Evolutionary conservation across 2,888 invertebrate genomes (phyloP).

Genomic region (Dromius quadrimaculatus): DNA sequence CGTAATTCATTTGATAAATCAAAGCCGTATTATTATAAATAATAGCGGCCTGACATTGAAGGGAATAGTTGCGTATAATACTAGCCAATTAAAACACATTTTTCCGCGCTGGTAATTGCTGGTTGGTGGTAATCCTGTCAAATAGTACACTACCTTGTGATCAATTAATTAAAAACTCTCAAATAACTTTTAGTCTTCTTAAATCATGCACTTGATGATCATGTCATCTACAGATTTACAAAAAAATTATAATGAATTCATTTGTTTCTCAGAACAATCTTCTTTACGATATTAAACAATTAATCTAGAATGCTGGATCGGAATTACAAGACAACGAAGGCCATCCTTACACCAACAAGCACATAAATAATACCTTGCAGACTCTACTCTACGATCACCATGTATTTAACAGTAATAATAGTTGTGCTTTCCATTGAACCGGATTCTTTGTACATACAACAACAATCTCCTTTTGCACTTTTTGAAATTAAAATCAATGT

Average conservation of each 20-base stretch:
- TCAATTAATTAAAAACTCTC: constrained; percentile 41
- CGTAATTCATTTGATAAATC: constrained; percentile 44
- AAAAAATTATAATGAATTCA: constrained; percentile 24
- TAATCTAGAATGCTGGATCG: constrained; percentile 22
- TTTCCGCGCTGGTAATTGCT: constrained; percentile 23
- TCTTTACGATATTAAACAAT: constrained; percentile 24
- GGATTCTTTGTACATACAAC: constrained; percentile 10
- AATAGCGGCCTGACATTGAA: constrained; percentile 38
- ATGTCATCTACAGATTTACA: constrained; percentile 1
- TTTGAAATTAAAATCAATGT: too few species aligned
- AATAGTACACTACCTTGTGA: constrained; percentile 15
- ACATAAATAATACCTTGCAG: constrained; percentile 19
- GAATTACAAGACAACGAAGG: constrained; percentile 21
- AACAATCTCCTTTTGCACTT: too few species aligned
- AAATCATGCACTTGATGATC: background rate
- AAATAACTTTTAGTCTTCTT: background rate
- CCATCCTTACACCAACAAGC: constrained; percentile 27
- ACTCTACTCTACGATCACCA: constrained; percentile 2
- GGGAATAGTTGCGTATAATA: constrained; percentile 23
- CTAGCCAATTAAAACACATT: constrained; percentile 36
- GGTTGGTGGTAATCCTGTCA: constrained; percentile 33
- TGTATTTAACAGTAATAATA: constrained; percentile 14
- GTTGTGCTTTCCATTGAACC: constrained; percentile 15
- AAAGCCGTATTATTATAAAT: constrained; percentile 40
- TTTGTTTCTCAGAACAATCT: constrained; percentile 27